Percentiles rank a stretch among this genome's conserved stretches.
Evolutionary conservation across 2,888 invertebrate genomes (phyloP).

Genomic region (Dasysyrphus tricinctus): DNA sequence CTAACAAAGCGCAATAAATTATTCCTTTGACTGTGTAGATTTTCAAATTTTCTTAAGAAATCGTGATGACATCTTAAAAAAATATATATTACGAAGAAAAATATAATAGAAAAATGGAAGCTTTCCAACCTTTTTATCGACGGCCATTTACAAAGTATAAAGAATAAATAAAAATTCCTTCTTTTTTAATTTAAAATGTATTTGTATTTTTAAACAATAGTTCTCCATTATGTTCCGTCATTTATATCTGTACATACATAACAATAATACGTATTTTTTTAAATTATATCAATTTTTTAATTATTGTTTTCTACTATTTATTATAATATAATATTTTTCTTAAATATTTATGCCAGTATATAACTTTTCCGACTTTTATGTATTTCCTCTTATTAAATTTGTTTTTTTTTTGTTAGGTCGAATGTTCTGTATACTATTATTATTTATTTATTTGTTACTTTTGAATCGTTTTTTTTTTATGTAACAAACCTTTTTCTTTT

Average conservation of each 20-base stretch:
- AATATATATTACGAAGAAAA: too few relatives aligned
- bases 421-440: slow-evolving; percentile 36
- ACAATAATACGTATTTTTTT: slow-evolving; percentile 67
- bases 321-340: slow-evolving; percentile 51
- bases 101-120: too few relatives aligned
- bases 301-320: slow-evolving; percentile 45
- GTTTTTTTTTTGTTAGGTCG: slow-evolving; percentile 21
- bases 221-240: slow-evolving; percentile 53
- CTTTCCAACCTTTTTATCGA: too few relatives aligned
- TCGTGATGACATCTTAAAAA: too few relatives aligned
- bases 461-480: slow-evolving; percentile 28
- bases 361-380: slow-evolving; percentile 29
- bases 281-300: slow-evolving; percentile 59
- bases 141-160: too few relatives aligned
- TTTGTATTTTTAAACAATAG: slow-evolving; percentile 74
- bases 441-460: slow-evolving; percentile 24
- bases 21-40: too few relatives aligned
- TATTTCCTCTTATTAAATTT: slow-evolving; percentile 18
- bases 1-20: too few relatives aligned
- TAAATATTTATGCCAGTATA: slow-evolving; percentile 57
- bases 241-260: slow-evolving; percentile 69
- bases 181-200: slow-evolving; percentile 69
- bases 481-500: slow-evolving; percentile 39
- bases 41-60: too few relatives aligned
- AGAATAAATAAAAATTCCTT: too few relatives aligned